Percentiles rank a stretch among this genome's conserved stretches.
Evolutionary conservation across 2,888 invertebrate species (phyloP).

Genomic region (Andricus quercusramuli): DNA sequence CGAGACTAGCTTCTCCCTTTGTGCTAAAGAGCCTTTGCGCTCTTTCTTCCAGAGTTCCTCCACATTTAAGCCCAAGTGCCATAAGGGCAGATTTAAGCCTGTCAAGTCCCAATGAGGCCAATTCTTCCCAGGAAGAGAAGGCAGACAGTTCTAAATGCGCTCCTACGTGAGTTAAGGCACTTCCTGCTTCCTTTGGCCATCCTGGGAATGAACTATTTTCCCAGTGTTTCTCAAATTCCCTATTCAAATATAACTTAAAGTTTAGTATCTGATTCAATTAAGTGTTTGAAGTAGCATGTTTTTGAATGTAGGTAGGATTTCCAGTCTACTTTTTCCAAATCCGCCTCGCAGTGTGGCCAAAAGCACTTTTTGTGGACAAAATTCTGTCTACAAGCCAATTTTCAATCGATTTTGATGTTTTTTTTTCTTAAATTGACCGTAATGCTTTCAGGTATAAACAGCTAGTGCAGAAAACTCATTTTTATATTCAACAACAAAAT

Average conservation of each 20-base stretch:
- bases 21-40: slow-evolving; percentile 97
- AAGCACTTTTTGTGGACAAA: too few species aligned
- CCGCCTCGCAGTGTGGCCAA: too few species aligned
- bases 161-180: slow-evolving; percentile 95
- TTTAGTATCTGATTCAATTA: slow-evolving; percentile 9
- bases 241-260: slow-evolving; percentile 60
- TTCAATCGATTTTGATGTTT: too few species aligned
- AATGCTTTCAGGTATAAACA: too few species aligned
- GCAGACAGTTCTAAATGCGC: slow-evolving; percentile 99
- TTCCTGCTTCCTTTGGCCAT: slow-evolving; percentile 97
- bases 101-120: slow-evolving; percentile 97
- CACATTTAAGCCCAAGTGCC: slow-evolving; percentile 98
- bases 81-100: slow-evolving; percentile 97
- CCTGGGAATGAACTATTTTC: slow-evolving; percentile 94
- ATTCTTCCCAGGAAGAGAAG: slow-evolving; percentile 97
- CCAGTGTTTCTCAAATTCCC: slow-evolving; percentile 93
- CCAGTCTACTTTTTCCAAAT: too few species aligned
- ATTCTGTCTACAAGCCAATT: too few species aligned
- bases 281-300: neutral
- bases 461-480: too few species aligned
- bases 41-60: slow-evolving; percentile 97
- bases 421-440: too few species aligned
- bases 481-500: too few species aligned
- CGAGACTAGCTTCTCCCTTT: slow-evolving; percentile 95
- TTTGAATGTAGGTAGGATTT: too few species aligned